Base-by-base conservation (phyloP, 2,888 invertebrate species). In the Gryllus longicercus region DNA sequence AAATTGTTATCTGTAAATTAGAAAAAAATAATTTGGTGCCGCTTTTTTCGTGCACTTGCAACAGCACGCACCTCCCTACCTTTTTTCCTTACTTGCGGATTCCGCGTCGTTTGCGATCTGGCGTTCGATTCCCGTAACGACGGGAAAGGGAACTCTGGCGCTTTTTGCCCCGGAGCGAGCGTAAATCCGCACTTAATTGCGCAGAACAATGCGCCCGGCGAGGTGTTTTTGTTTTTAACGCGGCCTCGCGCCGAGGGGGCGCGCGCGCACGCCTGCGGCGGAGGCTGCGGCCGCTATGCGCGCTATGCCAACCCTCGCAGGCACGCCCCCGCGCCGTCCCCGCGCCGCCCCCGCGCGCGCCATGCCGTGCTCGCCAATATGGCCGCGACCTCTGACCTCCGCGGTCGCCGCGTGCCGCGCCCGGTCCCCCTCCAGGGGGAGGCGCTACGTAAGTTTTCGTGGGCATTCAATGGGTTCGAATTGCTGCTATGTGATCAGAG, bases 131-230 rank as follows among this genome's bases (percentile, higher is more conserved):
- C 63, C 63, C 63, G n/a, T 38, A 63, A 63, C 63, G 63, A 63
- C 63, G 63, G 63, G 16, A 63, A 63, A n/a, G 63, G 63, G 63
- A 63, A 63, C 16, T 63, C n/a, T 11, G 8, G 63, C 16, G 63
- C 14, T n/a, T 18, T 63, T 63, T 63, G 38, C n/a, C 63, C 63
- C 63, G n/a, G 12, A 63, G 63, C 63, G 63, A 63, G 63, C 63
- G 63, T 63, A 63, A 63, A 63, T 63, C 63, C 63, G 63, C 63
- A 63, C 63, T 63, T 63, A 63, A 63, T 63, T 63, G 63, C 63
- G 63, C 63, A 63, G 63, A 63, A 63, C 63, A 63, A 63, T 63
- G 63, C 63, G 63, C 63, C 63, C 14, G n/a, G 63, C 63, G 63
- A 63, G 63, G 63, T 63, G 63, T 63, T 63, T 63, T 63, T 63